Conservation (phyloP, 2,888 invertebrate species). For the Ichneumon xanthorius region DNA sequence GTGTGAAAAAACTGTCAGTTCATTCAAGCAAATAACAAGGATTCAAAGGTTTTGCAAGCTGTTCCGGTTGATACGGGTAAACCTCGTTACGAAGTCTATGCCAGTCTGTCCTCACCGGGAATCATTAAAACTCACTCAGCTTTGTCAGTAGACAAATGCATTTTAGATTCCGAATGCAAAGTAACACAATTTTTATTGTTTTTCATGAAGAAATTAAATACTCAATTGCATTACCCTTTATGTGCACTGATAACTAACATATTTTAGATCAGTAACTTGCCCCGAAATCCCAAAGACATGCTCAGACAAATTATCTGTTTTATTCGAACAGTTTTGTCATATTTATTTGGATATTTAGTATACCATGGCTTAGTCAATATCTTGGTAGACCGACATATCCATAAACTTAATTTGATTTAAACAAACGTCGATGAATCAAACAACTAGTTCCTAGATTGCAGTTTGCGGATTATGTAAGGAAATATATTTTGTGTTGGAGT, state of each 20-base stretch:
- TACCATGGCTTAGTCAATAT: too few relatives aligned
- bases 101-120: constrained; percentile 84
- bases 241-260: background rate
- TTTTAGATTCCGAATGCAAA: constrained; percentile 67
- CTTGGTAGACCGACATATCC: too few relatives aligned
- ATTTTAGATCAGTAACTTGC: constrained; percentile 78
- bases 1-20: constrained; percentile 35
- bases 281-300: constrained; percentile 76
- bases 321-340: too few relatives aligned
- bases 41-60: constrained; percentile 86
- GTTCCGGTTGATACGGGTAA: constrained; percentile 84
- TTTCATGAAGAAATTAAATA: background rate
- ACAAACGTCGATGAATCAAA: too few relatives aligned
- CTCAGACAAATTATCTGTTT: too few relatives aligned
- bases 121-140: constrained; percentile 91
- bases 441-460: too few relatives aligned
- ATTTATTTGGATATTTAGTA: too few relatives aligned
- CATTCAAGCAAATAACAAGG: constrained; percentile 81
- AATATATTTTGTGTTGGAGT: background rate
- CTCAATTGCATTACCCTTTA: background rate
- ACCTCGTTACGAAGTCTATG: constrained; percentile 87
- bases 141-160: constrained; percentile 88
- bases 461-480: too few relatives aligned
- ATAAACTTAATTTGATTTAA: too few relatives aligned
- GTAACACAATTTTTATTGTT: constrained; percentile 41